phyloP scores from a whole-genome alignment of 2,797 vertebrate species.

The Lepus oiostolus region DNA sequence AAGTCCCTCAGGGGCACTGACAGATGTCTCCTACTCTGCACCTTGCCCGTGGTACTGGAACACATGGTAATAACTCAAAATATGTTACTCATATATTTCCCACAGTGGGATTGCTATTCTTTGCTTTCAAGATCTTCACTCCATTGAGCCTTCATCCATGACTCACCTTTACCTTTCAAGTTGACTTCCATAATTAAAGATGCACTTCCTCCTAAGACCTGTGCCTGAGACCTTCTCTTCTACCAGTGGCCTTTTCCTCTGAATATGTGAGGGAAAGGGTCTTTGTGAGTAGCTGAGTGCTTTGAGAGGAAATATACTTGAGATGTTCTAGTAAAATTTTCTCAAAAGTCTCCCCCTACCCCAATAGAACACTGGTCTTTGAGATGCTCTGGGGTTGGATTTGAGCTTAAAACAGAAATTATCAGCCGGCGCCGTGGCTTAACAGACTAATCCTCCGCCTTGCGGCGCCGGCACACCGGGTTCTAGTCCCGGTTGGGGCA shows the following conservation, averaged over 20 bases:
- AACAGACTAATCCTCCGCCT: too few relatives aligned
- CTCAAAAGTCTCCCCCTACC: background rate
- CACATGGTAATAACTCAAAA: constrained; percentile 4
- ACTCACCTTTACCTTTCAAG: constrained; percentile 2
- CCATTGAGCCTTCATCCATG: background rate
- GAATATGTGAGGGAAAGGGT: background rate
- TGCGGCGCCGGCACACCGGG: too few relatives aligned
- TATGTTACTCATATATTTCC: constrained; percentile 9
- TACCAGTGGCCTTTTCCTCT: background rate
- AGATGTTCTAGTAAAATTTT: constrained; percentile 5
- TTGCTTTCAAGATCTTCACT: constrained; percentile 32
- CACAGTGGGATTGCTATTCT: background rate
- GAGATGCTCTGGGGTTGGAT: background rate
- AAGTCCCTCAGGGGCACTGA: background rate
- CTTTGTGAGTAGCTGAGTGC: constrained; percentile 18
- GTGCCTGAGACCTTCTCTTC: background rate
- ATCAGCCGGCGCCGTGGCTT: too few relatives aligned
- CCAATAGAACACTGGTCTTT: background rate
- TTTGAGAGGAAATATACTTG: constrained; percentile 21
- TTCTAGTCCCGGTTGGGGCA: too few relatives aligned
- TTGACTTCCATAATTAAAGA: constrained; percentile 40
- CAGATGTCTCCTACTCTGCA: background rate
- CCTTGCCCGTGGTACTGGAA: background rate
- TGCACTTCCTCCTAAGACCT: background rate
- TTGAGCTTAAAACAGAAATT: background rate